Conservation (phyloP, 53 echinoderm and acorn worm genomes). For the Paelopatides confundens region DNA sequence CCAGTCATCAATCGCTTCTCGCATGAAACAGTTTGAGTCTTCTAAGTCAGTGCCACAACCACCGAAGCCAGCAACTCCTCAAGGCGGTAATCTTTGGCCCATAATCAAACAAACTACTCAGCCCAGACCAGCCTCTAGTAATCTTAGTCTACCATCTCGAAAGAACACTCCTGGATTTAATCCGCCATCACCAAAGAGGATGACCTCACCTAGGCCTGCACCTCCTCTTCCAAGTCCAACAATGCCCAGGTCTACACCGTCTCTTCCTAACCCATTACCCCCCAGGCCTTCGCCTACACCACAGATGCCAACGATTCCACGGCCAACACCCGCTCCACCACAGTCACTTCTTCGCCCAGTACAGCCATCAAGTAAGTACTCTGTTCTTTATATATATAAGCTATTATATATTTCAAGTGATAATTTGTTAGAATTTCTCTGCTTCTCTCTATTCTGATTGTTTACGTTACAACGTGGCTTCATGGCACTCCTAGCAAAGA, state of each 20-base stretch:
- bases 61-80: neutral
- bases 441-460: too few relatives aligned
- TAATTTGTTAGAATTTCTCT: too few relatives aligned
- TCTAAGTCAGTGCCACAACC: neutral
- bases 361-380: neutral
- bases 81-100: neutral
- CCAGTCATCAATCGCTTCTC: neutral
- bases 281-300: neutral
- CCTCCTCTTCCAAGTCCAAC: constrained; percentile 17
- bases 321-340: neutral
- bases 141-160: neutral
- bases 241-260: neutral
- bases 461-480: too few relatives aligned
- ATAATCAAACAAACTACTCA: neutral
- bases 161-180: neutral
- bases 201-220: neutral
- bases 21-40: neutral
- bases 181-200: neutral
- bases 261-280: neutral
- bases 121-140: neutral
- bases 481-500: too few relatives aligned
- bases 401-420: too few relatives aligned
- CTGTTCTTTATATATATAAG: too few relatives aligned
- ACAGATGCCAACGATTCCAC: neutral
- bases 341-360: neutral